A percentile compares a stretch with the other conserved stretches of the same genome.
These are phyloP conservation scores for Leptinotarsa defecta DNA, from an alignment of 1,140 invertebrate genomes.

Conservation along the genomic window DNA sequence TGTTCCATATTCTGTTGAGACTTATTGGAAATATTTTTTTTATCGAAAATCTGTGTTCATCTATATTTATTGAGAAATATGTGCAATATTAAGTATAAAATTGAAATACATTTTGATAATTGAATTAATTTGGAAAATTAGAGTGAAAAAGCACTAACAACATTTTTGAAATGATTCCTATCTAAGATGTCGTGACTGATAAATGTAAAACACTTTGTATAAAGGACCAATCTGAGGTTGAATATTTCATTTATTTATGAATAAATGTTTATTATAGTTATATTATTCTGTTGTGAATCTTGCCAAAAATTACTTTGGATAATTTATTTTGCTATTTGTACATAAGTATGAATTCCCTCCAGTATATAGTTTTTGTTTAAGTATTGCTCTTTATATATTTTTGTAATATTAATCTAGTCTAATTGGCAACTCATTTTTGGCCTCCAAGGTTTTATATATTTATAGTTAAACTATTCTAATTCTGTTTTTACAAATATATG, in stretches of 20 bases:
- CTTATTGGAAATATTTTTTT: too few relatives aligned
- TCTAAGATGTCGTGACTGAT: background rate
- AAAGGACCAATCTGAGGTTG: background rate
- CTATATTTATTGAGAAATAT: too few relatives aligned
- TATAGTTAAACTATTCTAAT: constrained; percentile 4
- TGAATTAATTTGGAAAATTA: too few relatives aligned
- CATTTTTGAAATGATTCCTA: background rate
- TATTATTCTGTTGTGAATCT: constrained; percentile 5
- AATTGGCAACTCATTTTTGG: background rate
- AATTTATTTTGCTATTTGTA: background rate
- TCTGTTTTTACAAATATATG: background rate
- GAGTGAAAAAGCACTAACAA: background rate
- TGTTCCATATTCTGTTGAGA: too few relatives aligned
- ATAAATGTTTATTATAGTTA: background rate
- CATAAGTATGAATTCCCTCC: background rate
- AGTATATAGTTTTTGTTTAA: background rate
- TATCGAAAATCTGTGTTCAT: too few relatives aligned
- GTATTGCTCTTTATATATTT: constrained; percentile 6
- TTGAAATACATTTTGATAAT: too few relatives aligned
- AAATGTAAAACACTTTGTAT: background rate
- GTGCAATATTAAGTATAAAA: too few relatives aligned
- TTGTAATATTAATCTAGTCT: constrained; percentile 3
- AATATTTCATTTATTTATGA: background rate
- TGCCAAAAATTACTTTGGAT: background rate
- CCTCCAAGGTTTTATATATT: background rate